phyloP scores from a whole-genome alignment of 2,888 invertebrate genomes.

The Ellobium chinense region DNA sequence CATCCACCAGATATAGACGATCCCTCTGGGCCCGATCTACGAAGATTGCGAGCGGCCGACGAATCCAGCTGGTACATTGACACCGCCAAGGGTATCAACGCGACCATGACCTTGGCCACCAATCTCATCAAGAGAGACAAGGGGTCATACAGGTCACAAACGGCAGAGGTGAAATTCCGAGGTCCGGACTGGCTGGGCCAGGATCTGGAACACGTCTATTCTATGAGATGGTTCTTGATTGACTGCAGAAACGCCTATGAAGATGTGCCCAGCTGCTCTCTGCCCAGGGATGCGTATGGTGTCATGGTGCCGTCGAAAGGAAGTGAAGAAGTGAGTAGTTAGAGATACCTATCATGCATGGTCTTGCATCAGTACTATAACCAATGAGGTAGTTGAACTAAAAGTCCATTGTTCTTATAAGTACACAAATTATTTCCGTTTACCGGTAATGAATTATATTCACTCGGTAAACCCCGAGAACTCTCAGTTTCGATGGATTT shows the following conservation, averaged over 20 bases:
- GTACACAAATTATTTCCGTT: background rate
- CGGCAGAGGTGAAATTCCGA: background rate
- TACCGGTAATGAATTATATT: background rate
- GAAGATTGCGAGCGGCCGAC: background rate
- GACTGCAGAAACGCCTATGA: conserved; percentile 23
- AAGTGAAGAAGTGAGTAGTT: conserved; percentile 35
- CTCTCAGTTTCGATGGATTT: too few species aligned
- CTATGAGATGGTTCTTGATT: conserved; percentile 18
- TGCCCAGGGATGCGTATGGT: conserved; percentile 28
- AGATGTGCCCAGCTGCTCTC: conserved; percentile 4
- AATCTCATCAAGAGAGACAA: background rate
- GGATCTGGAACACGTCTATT: conserved; percentile 2
- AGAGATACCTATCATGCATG: too few species aligned
- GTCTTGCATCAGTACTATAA: background rate
- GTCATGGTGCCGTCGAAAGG: background rate
- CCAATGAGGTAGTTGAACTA: background rate
- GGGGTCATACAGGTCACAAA: conserved; percentile 6
- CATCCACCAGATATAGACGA: conserved; percentile 21
- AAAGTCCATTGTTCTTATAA: background rate
- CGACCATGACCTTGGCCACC: conserved; percentile 9
- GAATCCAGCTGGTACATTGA: conserved; percentile 27
- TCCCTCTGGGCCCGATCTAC: conserved; percentile 1
- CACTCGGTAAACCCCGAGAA: too few species aligned
- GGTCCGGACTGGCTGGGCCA: conserved; percentile 28
- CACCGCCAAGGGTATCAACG: background rate